Evolutionary conservation across 2,797 vertebrate species (phyloP), one percentile per base, ranked within the genome.

Genomic region (Menidia menidia): DNA sequence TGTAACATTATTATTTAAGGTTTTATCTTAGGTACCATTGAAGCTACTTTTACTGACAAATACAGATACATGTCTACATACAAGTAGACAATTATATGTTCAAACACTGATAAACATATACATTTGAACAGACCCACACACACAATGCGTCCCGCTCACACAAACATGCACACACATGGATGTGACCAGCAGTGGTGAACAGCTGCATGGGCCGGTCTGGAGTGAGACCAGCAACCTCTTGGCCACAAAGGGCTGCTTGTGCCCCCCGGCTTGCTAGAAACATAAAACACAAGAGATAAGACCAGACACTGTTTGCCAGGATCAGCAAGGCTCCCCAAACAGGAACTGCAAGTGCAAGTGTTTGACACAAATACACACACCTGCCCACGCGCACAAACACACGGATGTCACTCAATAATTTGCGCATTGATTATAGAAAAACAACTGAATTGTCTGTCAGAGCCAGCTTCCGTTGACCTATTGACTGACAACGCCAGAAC

Each of bases 201-300:
- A 94, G 93, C 93, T 94, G 93, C 93, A 91, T 84, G 86, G 89
- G 64, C 68, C 44, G 67, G 76, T 88, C 89, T 93, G 92, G 91
- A 93, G 75, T 56, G 52, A 77, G 84, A 92, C 91, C 92, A 93
- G 91, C 89, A 88, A 88, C 90, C 91, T 89, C 92, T 90, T 78
- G 71, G 87, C 89, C 93, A 94, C 92, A 94, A 94, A 93, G 93
- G 83, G 84, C 85, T 89, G 86, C 89, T 92, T 94, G 93, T 94
- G 88, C 84, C 91, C 87, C 35, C 78, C 71, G 59, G 77, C 82
- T 85, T 77, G 83, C 85, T 73, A 86, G 78, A 86, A 89, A 92
- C 88, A 92, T 92, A 91, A 93, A 92, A 92, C 88, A 92, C 84
- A 88, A 92, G 89, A 91, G 91, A 93, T 92, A 91, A 93, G 90